Percentiles rank a stretch among this genome's conserved stretches.
Conservation (phyloP, 2,797 vertebrate species). For the Parauchenoglanis punctatus region DNA sequence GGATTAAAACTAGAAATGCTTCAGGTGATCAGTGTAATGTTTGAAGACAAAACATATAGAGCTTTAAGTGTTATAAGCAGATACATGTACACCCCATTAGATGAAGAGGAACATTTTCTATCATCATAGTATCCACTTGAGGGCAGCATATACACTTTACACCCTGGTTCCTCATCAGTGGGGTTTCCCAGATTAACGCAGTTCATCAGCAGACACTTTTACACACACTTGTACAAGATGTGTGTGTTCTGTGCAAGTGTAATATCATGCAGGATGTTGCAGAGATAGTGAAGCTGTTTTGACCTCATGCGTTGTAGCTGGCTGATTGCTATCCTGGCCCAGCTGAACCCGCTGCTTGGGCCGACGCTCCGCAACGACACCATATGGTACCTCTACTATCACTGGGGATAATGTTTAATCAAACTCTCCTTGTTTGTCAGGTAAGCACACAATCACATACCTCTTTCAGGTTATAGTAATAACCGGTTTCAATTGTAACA, state of each 20-base stretch:
- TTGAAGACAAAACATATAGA: neutral
- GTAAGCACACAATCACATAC: constrained; percentile 31
- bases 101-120: constrained; percentile 51
- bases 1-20: neutral
- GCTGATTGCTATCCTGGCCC: constrained; percentile 96
- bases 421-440: constrained; percentile 6
- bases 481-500: neutral
- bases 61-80: neutral
- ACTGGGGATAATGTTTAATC: constrained; percentile 79
- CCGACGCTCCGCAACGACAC: constrained; percentile 83
- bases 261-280: neutral
- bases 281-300: constrained; percentile 6
- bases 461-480: neutral
- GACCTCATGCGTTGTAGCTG: constrained; percentile 76
- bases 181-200: constrained; percentile 7
- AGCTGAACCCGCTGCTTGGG: constrained; percentile 95
- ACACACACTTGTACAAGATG: neutral
- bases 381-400: constrained; percentile 87
- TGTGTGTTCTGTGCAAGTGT: neutral
- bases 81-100: too few relatives aligned
- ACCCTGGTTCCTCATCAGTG: neutral
- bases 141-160: constrained; percentile 53
- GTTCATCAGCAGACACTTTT: neutral
- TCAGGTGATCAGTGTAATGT: neutral
- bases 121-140: constrained; percentile 47